Base-by-base conservation (phyloP, 2,113 vertebrate species). In the Pagrus major region DNA sequence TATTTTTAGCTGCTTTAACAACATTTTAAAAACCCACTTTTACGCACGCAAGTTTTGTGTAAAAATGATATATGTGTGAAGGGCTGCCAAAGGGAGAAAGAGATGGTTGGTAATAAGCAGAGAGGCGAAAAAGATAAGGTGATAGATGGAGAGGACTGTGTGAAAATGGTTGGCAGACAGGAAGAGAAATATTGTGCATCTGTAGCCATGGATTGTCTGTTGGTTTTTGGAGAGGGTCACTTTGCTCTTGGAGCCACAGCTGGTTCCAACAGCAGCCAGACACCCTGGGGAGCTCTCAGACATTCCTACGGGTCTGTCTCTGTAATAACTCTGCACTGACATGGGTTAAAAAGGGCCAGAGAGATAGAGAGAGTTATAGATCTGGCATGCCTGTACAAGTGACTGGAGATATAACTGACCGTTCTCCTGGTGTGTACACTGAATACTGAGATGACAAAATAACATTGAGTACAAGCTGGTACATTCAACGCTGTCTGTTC, bases 251-350 rank as follows among this genome's bases (percentile, higher is more conserved):
- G 67, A 90, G 79, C 70, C 75, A 78, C 83, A 90, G 83, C 85
- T 87, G 81, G 76, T 89, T 85, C 72, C 49, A 77, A 58, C 71
- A 71, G 71, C 47, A 46, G 82, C 73, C 76, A 74, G 72, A 87
- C 80, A 64, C 86, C 86, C 86, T 20, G 15, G 81, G 79, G 88
- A 85, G 31, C 66, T 55, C 39, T 70, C 42, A 90, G 61, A 80
- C 72, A 31, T 88, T 85, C 72, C 86, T 84, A 6, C 25, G 29
- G 84, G 74, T 77, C 63, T 80, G 74, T 86, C 47, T 77, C 59
- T 82, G 73, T 81, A 85, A 81, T 86, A 78, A 76, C 75, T 86
- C 72, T 66, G 58, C 33, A 58, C 77, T 86, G 73, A 86, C 78
- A 79, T 51, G 59, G 78, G 81, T 71, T 84, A 71, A 88, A 89